These are phyloP conservation scores for Heliconius ethilla DNA, from an alignment of 2,888 invertebrate genomes.

Conservation along the genomic window DNA sequence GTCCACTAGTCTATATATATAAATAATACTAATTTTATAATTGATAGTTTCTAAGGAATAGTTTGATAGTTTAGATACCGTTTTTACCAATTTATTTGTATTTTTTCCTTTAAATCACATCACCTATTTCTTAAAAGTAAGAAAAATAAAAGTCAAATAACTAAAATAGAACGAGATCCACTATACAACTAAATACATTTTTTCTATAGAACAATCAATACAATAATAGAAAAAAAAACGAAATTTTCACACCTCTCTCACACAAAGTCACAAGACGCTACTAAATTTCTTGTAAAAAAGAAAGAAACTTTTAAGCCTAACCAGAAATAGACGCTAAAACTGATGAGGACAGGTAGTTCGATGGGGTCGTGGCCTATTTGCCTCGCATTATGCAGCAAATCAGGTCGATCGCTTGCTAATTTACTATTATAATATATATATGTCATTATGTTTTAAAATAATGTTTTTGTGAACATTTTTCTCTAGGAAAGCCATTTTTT, in stretches of 20 bases:
- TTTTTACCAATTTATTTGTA: too few relatives aligned
- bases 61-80: too few relatives aligned
- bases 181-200: background rate
- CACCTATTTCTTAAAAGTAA: too few relatives aligned
- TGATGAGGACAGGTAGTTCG: constrained; percentile 40
- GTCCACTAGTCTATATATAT: too few relatives aligned
- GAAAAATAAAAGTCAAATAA: too few relatives aligned
- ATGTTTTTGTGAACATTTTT: background rate
- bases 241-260: background rate
- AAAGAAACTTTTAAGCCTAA: constrained; percentile 26
- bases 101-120: too few relatives aligned
- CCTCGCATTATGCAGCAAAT: constrained; percentile 41
- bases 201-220: background rate
- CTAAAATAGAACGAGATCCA: too few relatives aligned
- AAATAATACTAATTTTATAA: too few relatives aligned
- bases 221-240: background rate
- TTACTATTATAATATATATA: constrained; percentile 20
- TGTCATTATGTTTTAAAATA: background rate
- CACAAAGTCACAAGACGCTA: constrained; percentile 10
- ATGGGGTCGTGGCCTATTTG: constrained; percentile 42
- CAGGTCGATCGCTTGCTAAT: constrained; percentile 34
- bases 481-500: background rate
- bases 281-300: constrained; percentile 24
- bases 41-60: too few relatives aligned
- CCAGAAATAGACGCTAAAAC: constrained; percentile 35